Evolutionary conservation across 2,797 vertebrate species (phyloP).

Genomic region (Pterois miles): DNA sequence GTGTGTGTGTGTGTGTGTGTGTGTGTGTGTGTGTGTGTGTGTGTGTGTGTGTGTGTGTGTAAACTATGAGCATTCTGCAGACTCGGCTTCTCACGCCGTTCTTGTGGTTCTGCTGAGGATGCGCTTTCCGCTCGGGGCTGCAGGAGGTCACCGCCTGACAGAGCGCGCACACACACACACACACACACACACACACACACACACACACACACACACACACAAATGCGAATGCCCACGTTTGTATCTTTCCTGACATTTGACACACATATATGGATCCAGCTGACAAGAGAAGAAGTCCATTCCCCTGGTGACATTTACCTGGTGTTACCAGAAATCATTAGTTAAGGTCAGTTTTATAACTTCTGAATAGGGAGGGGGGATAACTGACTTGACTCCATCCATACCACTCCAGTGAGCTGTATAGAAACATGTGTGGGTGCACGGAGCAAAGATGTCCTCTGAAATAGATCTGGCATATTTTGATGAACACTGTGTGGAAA

Average conservation of each 20-base stretch:
- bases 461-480: conserved; percentile 29
- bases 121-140: conserved; percentile 71
- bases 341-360: conserved; percentile 65
- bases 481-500: conserved; percentile 12
- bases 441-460: conserved; percentile 17
- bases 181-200: neutral
- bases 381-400: conserved; percentile 28
- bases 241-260: conserved; percentile 66
- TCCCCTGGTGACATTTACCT: conserved; percentile 70
- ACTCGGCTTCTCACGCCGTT: conserved; percentile 64
- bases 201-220: neutral
- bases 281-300: conserved; percentile 52
- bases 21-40: conserved; percentile 9
- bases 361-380: conserved; percentile 15
- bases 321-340: conserved; percentile 66
- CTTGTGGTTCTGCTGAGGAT: conserved; percentile 71
- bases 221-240: conserved; percentile 5
- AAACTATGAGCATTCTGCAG: conserved; percentile 74
- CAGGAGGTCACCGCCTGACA: conserved; percentile 75
- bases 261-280: conserved; percentile 65
- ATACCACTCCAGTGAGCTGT: neutral
- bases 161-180: conserved; percentile 14
- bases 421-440: conserved; percentile 8
- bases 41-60: conserved; percentile 53
- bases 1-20: neutral